These are phyloP conservation scores for Agriopis leucophaearia DNA, from an alignment of 2,888 invertebrate species.

Conservation along the genomic window DNA sequence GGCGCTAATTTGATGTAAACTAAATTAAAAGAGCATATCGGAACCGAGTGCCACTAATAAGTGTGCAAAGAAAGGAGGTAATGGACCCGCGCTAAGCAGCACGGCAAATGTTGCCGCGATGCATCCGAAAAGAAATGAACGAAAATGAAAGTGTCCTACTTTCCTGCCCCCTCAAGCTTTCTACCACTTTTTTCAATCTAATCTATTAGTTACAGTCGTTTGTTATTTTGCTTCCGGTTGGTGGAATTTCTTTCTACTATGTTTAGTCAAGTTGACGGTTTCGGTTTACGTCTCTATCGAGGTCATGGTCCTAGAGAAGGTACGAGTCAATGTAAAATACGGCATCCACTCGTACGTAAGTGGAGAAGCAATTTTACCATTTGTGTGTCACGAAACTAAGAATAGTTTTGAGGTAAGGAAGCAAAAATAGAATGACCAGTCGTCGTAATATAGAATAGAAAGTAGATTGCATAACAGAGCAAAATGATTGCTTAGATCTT, in stretches of 20 bases:
- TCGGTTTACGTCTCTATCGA: slow-evolving; percentile 28
- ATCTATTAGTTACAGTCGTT: slow-evolving; percentile 76
- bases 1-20: slow-evolving; percentile 33
- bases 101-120: slow-evolving; percentile 70
- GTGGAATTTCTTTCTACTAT: slow-evolving; percentile 53
- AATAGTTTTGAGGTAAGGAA: slow-evolving; percentile 32
- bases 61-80: slow-evolving; percentile 74
- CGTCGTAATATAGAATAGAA: slow-evolving; percentile 33
- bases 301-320: slow-evolving; percentile 38
- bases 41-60: slow-evolving; percentile 62
- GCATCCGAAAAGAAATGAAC: slow-evolving; percentile 85
- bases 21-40: slow-evolving; percentile 51
- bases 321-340: slow-evolving; percentile 20
- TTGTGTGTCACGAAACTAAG: slow-evolving; percentile 31
- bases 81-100: slow-evolving; percentile 76
- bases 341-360: slow-evolving; percentile 15
- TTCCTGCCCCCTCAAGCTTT: slow-evolving; percentile 73
- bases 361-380: slow-evolving; percentile 24
- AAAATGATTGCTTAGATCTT: slow-evolving; percentile 19
- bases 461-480: slow-evolving; percentile 31
- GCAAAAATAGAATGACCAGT: slow-evolving; percentile 32
- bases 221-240: slow-evolving; percentile 64
- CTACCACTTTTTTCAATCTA: slow-evolving; percentile 78
- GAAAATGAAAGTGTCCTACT: slow-evolving; percentile 86
- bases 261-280: slow-evolving; percentile 46